Conservation (phyloP, 2,888 invertebrate species). For the Erebia epiphron region DNA sequence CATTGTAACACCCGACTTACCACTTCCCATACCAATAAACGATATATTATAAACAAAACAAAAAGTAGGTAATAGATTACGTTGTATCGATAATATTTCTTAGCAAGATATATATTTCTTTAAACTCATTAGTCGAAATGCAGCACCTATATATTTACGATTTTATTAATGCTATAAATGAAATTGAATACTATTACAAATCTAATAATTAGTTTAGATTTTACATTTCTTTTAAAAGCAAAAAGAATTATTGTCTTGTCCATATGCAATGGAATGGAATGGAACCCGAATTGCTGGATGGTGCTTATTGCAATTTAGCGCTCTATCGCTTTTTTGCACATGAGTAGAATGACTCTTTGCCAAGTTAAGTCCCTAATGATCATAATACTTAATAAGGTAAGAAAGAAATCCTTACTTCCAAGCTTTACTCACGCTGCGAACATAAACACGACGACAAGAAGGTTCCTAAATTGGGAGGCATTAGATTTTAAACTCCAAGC, state of each 20-base stretch:
- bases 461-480: background rate
- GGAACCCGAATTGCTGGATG: too few species aligned
- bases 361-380: too few species aligned
- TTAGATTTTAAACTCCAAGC: background rate
- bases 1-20: slow-evolving; percentile 50
- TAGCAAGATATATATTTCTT: slow-evolving; percentile 2
- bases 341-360: too few species aligned
- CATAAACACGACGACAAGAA: background rate
- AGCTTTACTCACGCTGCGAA: background rate
- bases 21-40: slow-evolving; percentile 59
- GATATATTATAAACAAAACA: slow-evolving; percentile 60
- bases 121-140: slow-evolving; percentile 16
- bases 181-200: too few species aligned
- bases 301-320: too few species aligned
- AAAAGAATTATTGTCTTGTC: too few species aligned
- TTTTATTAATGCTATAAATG: too few species aligned
- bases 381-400: too few species aligned
- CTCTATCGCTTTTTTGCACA: too few species aligned
- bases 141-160: background rate
- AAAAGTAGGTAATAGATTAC: slow-evolving; percentile 37
- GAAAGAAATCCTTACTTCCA: background rate
- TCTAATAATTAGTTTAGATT: too few species aligned
- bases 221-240: too few species aligned
- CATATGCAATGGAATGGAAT: too few species aligned
- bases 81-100: slow-evolving; percentile 26